These are phyloP conservation scores for Ceriagrion tenellum DNA, from an alignment of 2,888 invertebrate genomes.

Conservation along the genomic window DNA sequence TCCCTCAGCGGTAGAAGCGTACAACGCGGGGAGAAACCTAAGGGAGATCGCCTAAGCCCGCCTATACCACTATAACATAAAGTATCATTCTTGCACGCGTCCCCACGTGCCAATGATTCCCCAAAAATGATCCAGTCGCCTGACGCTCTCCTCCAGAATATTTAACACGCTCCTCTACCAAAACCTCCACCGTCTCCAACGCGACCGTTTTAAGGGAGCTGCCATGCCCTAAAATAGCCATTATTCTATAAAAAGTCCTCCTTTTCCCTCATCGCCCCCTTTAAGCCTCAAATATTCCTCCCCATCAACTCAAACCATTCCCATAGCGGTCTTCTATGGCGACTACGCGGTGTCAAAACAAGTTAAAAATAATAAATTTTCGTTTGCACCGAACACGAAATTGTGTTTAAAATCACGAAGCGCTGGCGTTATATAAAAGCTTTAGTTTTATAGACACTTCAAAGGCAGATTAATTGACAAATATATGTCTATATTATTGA, in stretches of 20 bases:
- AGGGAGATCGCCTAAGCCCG: neutral
- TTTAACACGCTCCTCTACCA: neutral
- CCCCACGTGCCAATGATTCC: neutral
- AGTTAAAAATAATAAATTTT: too few relatives aligned
- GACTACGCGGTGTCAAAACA: too few relatives aligned
- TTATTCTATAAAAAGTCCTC: neutral
- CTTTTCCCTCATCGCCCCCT: neutral
- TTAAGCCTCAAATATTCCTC: neutral
- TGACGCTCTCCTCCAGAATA: neutral
- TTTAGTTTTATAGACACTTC: too few relatives aligned
- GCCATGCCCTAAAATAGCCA: slow-evolving; percentile 19
- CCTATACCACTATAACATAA: neutral
- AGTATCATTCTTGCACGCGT: neutral
- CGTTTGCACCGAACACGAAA: too few relatives aligned
- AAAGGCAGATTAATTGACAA: too few relatives aligned
- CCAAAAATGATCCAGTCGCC: neutral
- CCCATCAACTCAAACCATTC: neutral
- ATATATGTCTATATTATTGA: too few relatives aligned
- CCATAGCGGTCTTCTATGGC: neutral
- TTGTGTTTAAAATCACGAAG: too few relatives aligned
- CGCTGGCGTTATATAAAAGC: too few relatives aligned
- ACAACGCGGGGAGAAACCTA: too few relatives aligned
- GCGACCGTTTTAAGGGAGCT: neutral
- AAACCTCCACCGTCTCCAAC: neutral
- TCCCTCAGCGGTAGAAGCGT: too few relatives aligned